Percentiles rank a stretch among this genome's conserved stretches.
Evolutionary conservation across 1,140 invertebrate species (phyloP).

Genomic region (Maniola jurtina): DNA sequence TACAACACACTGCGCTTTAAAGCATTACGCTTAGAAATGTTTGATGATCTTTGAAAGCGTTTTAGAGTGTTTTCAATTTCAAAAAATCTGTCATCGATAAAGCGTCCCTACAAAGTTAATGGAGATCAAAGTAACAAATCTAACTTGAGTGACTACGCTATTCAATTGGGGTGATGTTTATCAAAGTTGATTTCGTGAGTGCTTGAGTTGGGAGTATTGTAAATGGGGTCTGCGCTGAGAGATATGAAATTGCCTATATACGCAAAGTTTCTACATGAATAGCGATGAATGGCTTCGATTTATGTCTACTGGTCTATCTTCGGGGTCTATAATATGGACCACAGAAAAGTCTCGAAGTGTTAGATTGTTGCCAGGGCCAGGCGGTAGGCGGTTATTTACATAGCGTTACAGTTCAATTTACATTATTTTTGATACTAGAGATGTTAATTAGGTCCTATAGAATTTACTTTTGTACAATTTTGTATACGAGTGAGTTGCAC

Average conservation of each 20-base stretch:
- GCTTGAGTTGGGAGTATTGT: neutral
- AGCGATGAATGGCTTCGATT: neutral
- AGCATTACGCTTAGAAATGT: too few species aligned
- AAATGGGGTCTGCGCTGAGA: neutral
- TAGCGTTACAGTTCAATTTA: too few species aligned
- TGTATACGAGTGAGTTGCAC: too few species aligned
- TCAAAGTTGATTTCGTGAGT: slow-evolving; percentile 20
- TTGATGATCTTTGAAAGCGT: too few species aligned
- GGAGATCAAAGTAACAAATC: slow-evolving; percentile 17
- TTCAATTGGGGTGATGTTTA: slow-evolving; percentile 24
- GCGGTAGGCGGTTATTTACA: too few species aligned
- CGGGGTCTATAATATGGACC: too few species aligned
- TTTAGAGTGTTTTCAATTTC: neutral
- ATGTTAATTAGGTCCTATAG: too few species aligned
- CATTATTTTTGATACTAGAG: too few species aligned
- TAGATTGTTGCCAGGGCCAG: too few species aligned
- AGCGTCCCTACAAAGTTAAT: slow-evolving; percentile 12
- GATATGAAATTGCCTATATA: slow-evolving; percentile 3
- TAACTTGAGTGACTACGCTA: slow-evolving; percentile 17
- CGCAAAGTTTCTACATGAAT: neutral
- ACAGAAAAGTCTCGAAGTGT: too few species aligned
- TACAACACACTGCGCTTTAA: too few species aligned
- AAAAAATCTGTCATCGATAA: neutral
- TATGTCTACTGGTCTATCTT: neutral
- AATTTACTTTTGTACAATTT: too few species aligned